These are phyloP conservation scores for Nesogale talazaci DNA, from an alignment of 2,113 vertebrate species.

Conservation along the genomic window DNA sequence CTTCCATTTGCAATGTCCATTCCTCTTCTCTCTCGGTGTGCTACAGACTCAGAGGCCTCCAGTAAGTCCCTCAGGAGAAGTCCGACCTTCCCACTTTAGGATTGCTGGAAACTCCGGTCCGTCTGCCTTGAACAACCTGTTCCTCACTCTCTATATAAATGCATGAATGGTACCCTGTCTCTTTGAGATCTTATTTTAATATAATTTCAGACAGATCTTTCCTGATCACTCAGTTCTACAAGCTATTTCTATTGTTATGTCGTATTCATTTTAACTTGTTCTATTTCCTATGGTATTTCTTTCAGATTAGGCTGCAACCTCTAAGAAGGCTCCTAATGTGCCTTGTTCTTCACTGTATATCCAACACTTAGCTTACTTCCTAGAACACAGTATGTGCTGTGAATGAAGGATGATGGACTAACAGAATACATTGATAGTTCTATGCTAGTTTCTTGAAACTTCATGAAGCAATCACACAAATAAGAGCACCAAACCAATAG, in stretches of 20 bases:
- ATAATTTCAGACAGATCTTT: neutral
- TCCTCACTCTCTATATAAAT: neutral
- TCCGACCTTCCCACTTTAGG: no score
- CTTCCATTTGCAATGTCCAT: no score
- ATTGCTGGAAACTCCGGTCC: no score
- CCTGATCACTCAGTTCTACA: neutral
- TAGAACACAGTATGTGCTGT: neutral
- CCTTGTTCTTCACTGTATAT: neutral
- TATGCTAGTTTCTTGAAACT: neutral
- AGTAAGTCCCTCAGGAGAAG: no score
- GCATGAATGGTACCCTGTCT: neutral
- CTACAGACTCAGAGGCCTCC: no score
- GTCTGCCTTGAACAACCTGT: no score
- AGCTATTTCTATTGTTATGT: neutral
- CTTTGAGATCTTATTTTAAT: neutral
- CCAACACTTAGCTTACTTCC: neutral
- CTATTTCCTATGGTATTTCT: neutral
- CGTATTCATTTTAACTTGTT: neutral
- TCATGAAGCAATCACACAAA: neutral
- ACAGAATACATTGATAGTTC: neutral
- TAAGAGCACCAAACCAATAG: neutral
- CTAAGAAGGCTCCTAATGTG: neutral
- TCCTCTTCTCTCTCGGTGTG: no score
- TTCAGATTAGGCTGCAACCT: neutral
- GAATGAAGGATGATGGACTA: neutral